A percentile compares a stretch with the other conserved stretches of the same genome.
Conservation (phyloP, 2,888 invertebrate genomes). For the Gryllus longicercus region DNA sequence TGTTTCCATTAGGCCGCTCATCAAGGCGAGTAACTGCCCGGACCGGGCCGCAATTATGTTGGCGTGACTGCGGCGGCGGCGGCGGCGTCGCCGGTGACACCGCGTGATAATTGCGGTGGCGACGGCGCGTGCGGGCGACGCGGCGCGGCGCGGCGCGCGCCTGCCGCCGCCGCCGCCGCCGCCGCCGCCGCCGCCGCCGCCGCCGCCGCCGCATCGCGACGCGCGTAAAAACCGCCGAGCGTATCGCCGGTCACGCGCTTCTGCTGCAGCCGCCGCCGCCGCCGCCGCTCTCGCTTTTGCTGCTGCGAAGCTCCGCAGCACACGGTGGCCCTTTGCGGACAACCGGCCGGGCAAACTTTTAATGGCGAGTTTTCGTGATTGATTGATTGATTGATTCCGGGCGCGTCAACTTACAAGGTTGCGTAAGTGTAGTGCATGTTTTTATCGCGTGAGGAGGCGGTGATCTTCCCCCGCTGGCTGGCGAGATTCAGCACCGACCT, state of each 20-base stretch:
- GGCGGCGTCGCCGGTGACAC: not conserved
- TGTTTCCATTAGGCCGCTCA: not conserved
- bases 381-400: too few species aligned
- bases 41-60: not conserved
- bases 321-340: not conserved
- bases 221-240: not conserved
- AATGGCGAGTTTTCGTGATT: too few species aligned
- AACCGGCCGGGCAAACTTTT: too few species aligned
- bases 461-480: too few species aligned
- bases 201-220: not conserved
- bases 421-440: too few species aligned
- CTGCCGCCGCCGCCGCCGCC: not conserved
- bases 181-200: not conserved
- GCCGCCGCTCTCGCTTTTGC: not conserved
- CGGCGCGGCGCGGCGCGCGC: not conserved
- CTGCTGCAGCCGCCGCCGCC: not conserved
- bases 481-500: too few species aligned
- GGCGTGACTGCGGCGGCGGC: not conserved
- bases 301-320: not conserved
- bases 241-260: not conserved
- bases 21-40: not conserved
- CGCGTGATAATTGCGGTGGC: not conserved
- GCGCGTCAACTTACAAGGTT: too few species aligned
- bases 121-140: slow-evolving; percentile 11
- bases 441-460: too few species aligned